Conservation (phyloP, 2,797 vertebrate species). For the Chiloscyllium punctatum region DNA sequence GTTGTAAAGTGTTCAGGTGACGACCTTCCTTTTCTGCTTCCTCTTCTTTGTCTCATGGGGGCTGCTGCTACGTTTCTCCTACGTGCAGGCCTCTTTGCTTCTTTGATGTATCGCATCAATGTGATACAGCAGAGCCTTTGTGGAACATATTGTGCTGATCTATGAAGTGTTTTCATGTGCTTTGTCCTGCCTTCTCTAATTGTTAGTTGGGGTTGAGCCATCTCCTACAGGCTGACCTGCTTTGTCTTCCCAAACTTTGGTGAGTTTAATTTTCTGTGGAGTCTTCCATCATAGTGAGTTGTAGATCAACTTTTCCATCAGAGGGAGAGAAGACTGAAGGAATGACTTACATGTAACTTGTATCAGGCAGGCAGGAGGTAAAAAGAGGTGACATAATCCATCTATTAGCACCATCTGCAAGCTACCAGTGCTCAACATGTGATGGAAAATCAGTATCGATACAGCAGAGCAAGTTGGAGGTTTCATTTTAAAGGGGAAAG, state of each 20-base stretch:
- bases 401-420: not conserved
- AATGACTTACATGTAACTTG: too few species aligned
- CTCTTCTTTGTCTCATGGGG: not conserved
- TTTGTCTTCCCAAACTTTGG: not conserved
- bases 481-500: too few species aligned
- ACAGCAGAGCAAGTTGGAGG: not conserved
- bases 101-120: not conserved
- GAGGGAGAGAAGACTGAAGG: not conserved
- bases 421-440: not conserved
- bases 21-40: not conserved
- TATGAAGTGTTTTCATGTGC: not conserved
- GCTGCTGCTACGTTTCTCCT: not conserved
- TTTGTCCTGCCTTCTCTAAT: not conserved
- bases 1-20: not conserved
- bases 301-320: not conserved
- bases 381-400: not conserved
- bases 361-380: not conserved
- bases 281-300: not conserved
- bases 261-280: not conserved
- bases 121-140: not conserved
- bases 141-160: not conserved
- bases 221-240: not conserved
- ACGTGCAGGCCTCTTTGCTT: not conserved
- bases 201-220: not conserved
- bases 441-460: not conserved